phyloP scores from a whole-genome alignment of 1,140 invertebrate species.

The Venturia canescens region DNA sequence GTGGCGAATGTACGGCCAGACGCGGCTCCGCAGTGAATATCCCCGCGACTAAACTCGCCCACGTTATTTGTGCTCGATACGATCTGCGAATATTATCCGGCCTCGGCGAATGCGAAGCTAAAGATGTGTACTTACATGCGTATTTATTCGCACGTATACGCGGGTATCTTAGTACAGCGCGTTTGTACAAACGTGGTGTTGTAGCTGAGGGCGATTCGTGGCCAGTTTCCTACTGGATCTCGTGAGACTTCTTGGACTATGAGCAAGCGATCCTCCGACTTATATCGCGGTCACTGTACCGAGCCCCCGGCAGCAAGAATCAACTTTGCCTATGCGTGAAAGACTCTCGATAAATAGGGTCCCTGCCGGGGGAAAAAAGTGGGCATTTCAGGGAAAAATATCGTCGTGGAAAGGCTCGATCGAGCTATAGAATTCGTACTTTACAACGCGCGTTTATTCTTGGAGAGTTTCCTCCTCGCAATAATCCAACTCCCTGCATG shows the following conservation, averaged over 20 bases:
- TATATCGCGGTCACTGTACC: conserved; percentile 29
- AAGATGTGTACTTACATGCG: conserved; percentile 31
- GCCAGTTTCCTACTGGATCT: conserved; percentile 34
- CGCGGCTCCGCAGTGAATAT: conserved; percentile 1
- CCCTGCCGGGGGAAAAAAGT: background rate
- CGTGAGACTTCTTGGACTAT: background rate
- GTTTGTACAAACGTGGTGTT: conserved; percentile 19
- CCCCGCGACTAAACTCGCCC: conserved; percentile 44
- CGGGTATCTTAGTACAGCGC: background rate
- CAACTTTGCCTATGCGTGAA: background rate
- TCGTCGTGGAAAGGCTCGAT: background rate
- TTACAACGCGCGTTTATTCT: conserved; percentile 20
- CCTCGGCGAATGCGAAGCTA: conserved; percentile 37
- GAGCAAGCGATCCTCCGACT: conserved; percentile 34
- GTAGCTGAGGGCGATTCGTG: conserved; percentile 35
- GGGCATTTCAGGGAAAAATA: background rate
- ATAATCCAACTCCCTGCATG: background rate
- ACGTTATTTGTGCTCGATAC: conserved; percentile 52
- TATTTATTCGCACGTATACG: background rate
- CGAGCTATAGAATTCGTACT: conserved; percentile 9
- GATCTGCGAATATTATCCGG: conserved; percentile 52
- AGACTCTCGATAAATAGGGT: background rate
- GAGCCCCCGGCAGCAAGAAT: conserved; percentile 19
- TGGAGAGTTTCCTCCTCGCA: background rate
- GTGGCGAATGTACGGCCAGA: too few relatives aligned